A percentile compares a stretch with the other conserved stretches of the same genome.
Evolutionary conservation across 1,140 invertebrate genomes (phyloP).

Genomic region (Tetramorium alpestre): DNA sequence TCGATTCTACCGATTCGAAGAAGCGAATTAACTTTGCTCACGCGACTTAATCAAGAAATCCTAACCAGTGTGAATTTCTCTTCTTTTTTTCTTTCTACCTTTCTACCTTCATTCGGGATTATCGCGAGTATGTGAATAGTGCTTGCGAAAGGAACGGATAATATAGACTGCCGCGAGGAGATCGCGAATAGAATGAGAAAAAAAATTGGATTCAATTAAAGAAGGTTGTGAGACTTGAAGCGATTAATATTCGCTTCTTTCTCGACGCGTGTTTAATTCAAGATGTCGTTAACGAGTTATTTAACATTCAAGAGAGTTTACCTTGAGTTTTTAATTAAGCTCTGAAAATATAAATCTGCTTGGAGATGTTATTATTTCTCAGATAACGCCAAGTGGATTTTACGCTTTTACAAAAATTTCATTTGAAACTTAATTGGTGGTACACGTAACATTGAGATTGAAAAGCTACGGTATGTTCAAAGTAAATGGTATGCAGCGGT

Average conservation of each 20-base stretch:
- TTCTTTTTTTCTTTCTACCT: neutral
- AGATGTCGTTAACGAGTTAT: conserved; percentile 34
- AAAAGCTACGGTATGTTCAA: neutral
- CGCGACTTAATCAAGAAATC: conserved; percentile 37
- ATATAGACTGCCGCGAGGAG: neutral
- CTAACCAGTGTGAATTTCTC: neutral
- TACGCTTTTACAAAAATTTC: conserved; percentile 8
- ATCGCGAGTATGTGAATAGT: neutral
- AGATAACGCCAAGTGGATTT: neutral
- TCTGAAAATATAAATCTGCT: conserved; percentile 3
- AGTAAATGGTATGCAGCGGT: neutral
- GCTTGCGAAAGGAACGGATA: neutral
- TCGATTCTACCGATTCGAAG: conserved; percentile 1
- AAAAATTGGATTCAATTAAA: conserved; percentile 43
- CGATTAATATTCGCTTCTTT: conserved; percentile 18
- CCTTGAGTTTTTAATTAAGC: conserved; percentile 42
- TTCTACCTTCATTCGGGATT: neutral
- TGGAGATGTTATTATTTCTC: neutral
- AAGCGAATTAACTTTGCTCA: conserved; percentile 28
- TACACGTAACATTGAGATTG: no score
- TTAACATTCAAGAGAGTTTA: conserved; percentile 26
- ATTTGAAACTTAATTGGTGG: neutral
- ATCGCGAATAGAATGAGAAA: neutral
- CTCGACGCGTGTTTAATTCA: conserved; percentile 12
- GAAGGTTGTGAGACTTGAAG: neutral